Base-by-base conservation (phyloP, 2,888 invertebrate species). In the Cryptocephalus moraei region DNA sequence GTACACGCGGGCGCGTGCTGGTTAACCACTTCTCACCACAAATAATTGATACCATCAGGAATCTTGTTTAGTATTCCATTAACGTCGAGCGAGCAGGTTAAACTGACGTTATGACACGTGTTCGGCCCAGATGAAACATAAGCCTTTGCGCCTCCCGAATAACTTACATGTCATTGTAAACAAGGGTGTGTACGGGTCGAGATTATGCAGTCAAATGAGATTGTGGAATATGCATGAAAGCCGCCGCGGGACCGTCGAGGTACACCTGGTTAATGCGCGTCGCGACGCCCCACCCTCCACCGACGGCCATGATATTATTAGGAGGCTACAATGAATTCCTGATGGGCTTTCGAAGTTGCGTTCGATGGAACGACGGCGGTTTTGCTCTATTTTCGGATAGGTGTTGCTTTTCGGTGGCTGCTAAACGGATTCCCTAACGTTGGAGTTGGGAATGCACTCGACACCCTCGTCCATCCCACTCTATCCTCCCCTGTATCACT, bases 141-240 rank as follows among this genome's bases (percentile, higher is more conserved):
- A 55, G 53, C 55, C 22, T 22, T 22, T 22, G 22, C 22, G 11
- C 12, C 36, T 12, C 36, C 36, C 11, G 36, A 60, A 61, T 64
- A 63, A 64, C 61, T 61, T 61, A 58, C 54, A 56, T 61, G 64
- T 65, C 64, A 65, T 59, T 59, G 62, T 63, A 64, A 64, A 65
- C 64, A 65, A 65, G 62, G 62, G 61, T 61, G 61, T 60, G 60
- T 60, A 61, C 57, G 60, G 61, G 55, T 58, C 57, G 57, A 64
- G 68, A 68, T 69, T 68, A 68, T 64, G 64, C 63, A 68, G 68
- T 68, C 67, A 67, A 68, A 69, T 68, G 66, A 69, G 67, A 66
- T 68, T 64, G 63, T 68, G 64, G 67, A 68, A 69, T 69, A 69
- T 69, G 67, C 67, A 69, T 68, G 68, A 63, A 67, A 65, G 57